These are phyloP conservation scores for Clarias fuscus DNA, from an alignment of 2,797 vertebrate genomes.

Conservation along the genomic window DNA sequence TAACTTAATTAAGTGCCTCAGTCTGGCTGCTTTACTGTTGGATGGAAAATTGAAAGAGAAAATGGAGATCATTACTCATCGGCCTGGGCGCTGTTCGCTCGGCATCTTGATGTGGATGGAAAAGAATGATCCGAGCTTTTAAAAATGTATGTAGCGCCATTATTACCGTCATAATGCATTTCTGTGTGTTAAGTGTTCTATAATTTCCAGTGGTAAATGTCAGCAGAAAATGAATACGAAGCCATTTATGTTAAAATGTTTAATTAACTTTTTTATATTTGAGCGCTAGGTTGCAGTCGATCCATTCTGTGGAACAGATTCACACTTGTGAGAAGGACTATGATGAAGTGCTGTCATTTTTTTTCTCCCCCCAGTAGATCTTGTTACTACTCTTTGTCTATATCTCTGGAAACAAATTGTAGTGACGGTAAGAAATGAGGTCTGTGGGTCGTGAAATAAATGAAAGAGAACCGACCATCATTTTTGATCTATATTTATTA, in stretches of 20 bases:
- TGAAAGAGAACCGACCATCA: neutral
- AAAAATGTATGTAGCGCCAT: slow-evolving; percentile 11
- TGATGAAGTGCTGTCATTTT: neutral
- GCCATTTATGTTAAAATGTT: slow-evolving; percentile 6
- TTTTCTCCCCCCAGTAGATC: neutral
- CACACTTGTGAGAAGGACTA: neutral
- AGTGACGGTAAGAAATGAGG: neutral
- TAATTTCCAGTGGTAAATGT: slow-evolving; percentile 14
- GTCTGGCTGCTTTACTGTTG: slow-evolving; percentile 78
- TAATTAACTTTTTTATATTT: neutral
- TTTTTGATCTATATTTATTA: neutral
- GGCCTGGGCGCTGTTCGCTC: slow-evolving; percentile 73
- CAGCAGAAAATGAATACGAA: slow-evolving; percentile 5
- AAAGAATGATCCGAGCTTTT: slow-evolving; percentile 5
- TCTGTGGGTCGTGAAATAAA: neutral
- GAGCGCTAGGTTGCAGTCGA: neutral
- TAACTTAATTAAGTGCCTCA: slow-evolving; percentile 88
- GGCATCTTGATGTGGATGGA: slow-evolving; percentile 56
- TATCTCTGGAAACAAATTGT: neutral
- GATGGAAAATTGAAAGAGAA: slow-evolving; percentile 84
- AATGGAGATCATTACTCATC: slow-evolving; percentile 81
- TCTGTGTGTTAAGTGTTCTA: slow-evolving; percentile 15
- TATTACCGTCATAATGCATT: slow-evolving; percentile 13
- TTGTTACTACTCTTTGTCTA: neutral
- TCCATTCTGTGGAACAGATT: neutral